Evolutionary conservation across 1,140 invertebrate species (phyloP).

Genomic region (Eueides isabella): DNA sequence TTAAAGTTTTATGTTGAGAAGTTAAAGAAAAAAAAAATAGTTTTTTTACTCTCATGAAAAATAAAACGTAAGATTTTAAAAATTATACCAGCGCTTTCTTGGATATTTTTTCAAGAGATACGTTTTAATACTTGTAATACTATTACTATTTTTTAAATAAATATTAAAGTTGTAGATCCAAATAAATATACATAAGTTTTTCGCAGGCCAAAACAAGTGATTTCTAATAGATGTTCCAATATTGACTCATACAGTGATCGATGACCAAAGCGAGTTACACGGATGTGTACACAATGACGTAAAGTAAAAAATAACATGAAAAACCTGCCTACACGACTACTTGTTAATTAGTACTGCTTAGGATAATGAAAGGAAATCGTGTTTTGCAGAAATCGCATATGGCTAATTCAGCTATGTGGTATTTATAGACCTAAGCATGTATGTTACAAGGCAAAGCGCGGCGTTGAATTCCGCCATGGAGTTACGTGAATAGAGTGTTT

Average conservation of each 20-base stretch:
- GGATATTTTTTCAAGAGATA: too few relatives aligned
- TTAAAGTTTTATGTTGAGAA: too few relatives aligned
- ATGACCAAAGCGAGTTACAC: constrained; percentile 2
- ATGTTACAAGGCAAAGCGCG: neutral
- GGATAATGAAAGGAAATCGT: constrained; percentile 18
- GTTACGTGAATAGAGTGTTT: too few relatives aligned
- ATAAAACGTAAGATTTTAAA: too few relatives aligned
- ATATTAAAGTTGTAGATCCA: neutral
- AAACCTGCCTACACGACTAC: constrained; percentile 9
- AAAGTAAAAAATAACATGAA: constrained; percentile 9
- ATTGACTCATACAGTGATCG: constrained; percentile 5
- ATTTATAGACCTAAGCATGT: neutral
- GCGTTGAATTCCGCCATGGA: neutral
- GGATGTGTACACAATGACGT: constrained; percentile 20
- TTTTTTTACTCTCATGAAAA: too few relatives aligned
- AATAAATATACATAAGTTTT: neutral
- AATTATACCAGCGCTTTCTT: too few relatives aligned
- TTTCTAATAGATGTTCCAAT: constrained; percentile 6
- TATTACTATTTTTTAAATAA: too few relatives aligned
- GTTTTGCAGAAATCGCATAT: constrained; percentile 8
- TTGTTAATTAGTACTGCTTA: constrained; percentile 17
- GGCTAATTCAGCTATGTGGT: constrained; percentile 1
- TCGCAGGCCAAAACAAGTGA: neutral
- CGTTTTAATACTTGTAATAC: too few relatives aligned
- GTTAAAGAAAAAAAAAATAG: too few relatives aligned